Evolutionary conservation across 1,140 invertebrate species (phyloP).

Genomic region (Helicoverpa armigera): DNA sequence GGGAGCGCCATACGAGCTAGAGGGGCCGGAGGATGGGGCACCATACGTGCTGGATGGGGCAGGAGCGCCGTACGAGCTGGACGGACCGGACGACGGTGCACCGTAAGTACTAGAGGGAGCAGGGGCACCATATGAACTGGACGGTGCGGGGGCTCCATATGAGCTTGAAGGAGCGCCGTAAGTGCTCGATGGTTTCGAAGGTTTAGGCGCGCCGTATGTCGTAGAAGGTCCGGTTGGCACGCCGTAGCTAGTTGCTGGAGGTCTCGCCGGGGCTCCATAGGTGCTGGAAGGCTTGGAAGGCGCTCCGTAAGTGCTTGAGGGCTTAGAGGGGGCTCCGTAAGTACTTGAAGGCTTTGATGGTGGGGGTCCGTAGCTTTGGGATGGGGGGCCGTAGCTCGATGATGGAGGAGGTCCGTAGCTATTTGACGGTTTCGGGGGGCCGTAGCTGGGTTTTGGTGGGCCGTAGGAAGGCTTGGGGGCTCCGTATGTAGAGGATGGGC

Average conservation of each 20-base stretch:
- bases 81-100: slow-evolving; percentile 71
- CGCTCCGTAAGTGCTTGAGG: slow-evolving; percentile 65
- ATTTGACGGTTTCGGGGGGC: slow-evolving; percentile 72
- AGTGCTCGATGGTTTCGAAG: slow-evolving; percentile 74
- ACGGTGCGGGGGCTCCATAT: slow-evolving; percentile 69
- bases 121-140: slow-evolving; percentile 69
- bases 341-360: slow-evolving; percentile 79
- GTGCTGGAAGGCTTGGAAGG: slow-evolving; percentile 73
- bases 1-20: slow-evolving; percentile 70
- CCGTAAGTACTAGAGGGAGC: slow-evolving; percentile 80
- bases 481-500: slow-evolving; percentile 84
- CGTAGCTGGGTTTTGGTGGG: slow-evolving; percentile 70
- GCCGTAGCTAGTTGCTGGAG: slow-evolving; percentile 82
- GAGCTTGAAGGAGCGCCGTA: slow-evolving; percentile 69
- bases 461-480: slow-evolving; percentile 80
- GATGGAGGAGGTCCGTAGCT: slow-evolving; percentile 69
- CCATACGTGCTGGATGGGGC: slow-evolving; percentile 68
- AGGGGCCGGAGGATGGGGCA: slow-evolving; percentile 70
- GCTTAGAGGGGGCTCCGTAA: slow-evolving; percentile 65
- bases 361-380: slow-evolving; percentile 79
- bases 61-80: slow-evolving; percentile 71
- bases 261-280: slow-evolving; percentile 84
- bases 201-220: slow-evolving; percentile 72
- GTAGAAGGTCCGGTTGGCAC: slow-evolving; percentile 81
- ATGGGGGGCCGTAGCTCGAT: slow-evolving; percentile 78